A percentile compares a stretch with the other conserved stretches of the same genome.
Conservation (phyloP, 2,113 vertebrate genomes). For the Phainopepla nitens region DNA sequence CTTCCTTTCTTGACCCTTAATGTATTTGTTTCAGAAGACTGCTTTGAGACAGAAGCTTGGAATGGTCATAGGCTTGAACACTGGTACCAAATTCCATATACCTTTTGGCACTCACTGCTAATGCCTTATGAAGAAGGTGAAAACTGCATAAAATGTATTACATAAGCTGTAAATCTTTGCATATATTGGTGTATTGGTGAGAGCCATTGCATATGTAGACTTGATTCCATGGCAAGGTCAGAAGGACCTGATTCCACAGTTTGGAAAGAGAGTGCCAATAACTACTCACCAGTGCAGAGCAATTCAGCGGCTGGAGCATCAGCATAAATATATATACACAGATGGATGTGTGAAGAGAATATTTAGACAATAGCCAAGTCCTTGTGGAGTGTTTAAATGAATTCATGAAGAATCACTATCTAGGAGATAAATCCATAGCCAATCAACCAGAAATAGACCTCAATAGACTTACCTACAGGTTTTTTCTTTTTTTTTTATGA, state of each 20-base stretch:
- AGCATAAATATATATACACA: background rate
- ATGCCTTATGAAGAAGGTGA: background rate
- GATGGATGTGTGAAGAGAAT: background rate
- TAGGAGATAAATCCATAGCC: background rate
- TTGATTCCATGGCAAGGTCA: background rate
- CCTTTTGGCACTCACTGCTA: background rate
- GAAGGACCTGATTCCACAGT: background rate
- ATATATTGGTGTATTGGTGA: background rate
- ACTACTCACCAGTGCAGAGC: background rate
- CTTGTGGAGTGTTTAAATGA: background rate
- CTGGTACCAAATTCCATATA: background rate
- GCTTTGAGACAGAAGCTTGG: background rate
- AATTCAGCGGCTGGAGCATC: background rate
- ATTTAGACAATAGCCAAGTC: background rate
- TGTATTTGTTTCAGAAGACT: background rate
- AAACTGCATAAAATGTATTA: background rate
- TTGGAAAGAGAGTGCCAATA: background rate
- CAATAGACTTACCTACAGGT: background rate
- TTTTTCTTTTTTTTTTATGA: background rate
- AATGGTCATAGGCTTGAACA: background rate
- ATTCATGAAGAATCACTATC: background rate
- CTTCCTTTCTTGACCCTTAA: background rate
- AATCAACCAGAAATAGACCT: rapidly evolving
- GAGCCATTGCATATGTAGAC: background rate
- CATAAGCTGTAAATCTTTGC: background rate